Percentiles rank a stretch among this genome's conserved stretches.
Evolutionary conservation across 2,797 vertebrate genomes (phyloP).

Genomic region (Pteronotus mesoamericanus): DNA sequence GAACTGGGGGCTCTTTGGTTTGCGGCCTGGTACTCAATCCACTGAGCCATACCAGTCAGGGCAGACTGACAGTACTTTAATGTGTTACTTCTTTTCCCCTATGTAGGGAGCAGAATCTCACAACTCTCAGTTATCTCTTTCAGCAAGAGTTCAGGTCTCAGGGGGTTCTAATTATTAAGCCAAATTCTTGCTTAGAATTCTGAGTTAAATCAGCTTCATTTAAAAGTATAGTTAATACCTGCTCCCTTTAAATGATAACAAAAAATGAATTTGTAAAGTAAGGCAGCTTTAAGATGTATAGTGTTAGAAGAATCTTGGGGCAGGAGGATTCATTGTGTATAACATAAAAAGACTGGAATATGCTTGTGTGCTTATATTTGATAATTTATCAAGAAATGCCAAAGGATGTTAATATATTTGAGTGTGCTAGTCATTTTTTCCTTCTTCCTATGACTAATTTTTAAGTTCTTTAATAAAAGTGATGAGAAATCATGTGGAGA

Average conservation of each 20-base stretch:
- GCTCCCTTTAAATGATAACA: background rate
- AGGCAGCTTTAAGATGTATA: background rate
- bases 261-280: constrained; percentile 17
- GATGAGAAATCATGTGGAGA: background rate
- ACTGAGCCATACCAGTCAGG: too few relatives aligned
- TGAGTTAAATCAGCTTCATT: background rate
- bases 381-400: background rate
- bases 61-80: background rate
- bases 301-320: background rate
- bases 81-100: background rate
- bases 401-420: background rate
- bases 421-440: background rate
- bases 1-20: too few relatives aligned
- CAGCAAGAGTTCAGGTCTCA: background rate
- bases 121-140: background rate
- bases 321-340: background rate
- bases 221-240: background rate
- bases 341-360: background rate
- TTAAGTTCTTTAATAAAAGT: background rate
- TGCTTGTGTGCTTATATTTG: background rate
- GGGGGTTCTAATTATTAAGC: background rate
- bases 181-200: background rate
- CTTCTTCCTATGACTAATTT: background rate
- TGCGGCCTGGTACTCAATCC: too few relatives aligned
- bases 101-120: background rate